These are phyloP conservation scores for Brachionus manjavacas DNA, from an alignment of 1,140 invertebrate genomes.

Conservation along the genomic window DNA sequence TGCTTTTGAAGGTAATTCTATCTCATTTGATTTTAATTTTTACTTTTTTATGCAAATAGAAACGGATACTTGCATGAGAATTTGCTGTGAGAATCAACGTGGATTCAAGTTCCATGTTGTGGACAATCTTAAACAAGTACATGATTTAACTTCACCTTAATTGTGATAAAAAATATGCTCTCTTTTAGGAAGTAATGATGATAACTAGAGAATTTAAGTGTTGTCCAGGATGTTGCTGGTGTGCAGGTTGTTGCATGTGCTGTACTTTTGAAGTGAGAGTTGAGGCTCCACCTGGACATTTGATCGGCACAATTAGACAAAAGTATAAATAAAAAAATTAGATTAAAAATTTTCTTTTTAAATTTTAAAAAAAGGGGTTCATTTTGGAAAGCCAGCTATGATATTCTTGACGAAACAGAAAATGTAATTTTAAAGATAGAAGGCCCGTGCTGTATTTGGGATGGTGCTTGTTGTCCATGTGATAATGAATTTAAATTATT, in stretches of 20 bases:
- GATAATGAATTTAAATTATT: constrained; percentile 37
- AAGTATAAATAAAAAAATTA: not conserved
- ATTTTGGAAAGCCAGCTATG: constrained; percentile 26
- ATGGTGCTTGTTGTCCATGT: constrained; percentile 37
- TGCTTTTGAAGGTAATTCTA: constrained; percentile 51
- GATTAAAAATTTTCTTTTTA: not conserved
- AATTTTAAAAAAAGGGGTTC: not conserved
- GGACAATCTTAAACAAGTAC: constrained; percentile 32
- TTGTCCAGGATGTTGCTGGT: constrained; percentile 44
- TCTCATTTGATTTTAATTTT: no score
- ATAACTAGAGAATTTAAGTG: constrained; percentile 51
- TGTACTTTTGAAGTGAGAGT: constrained; percentile 43
- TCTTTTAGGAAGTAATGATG: constrained; percentile 49
- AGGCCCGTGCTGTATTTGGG: constrained; percentile 32
- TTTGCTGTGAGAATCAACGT: constrained; percentile 70
- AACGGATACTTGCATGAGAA: constrained; percentile 70
- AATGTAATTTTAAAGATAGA: constrained; percentile 6
- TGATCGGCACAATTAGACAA: constrained; percentile 43
- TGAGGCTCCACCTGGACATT: constrained; percentile 43
- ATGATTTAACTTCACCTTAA: not conserved
- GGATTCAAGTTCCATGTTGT: constrained; percentile 61
- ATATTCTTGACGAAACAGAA: not conserved
- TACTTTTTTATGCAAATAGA: constrained; percentile 54
- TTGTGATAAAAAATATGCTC: not conserved
- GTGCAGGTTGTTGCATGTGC: constrained; percentile 1